Evolutionary conservation across 2,113 vertebrate genomes (phyloP).

Genomic region (Pipra filicauda): DNA sequence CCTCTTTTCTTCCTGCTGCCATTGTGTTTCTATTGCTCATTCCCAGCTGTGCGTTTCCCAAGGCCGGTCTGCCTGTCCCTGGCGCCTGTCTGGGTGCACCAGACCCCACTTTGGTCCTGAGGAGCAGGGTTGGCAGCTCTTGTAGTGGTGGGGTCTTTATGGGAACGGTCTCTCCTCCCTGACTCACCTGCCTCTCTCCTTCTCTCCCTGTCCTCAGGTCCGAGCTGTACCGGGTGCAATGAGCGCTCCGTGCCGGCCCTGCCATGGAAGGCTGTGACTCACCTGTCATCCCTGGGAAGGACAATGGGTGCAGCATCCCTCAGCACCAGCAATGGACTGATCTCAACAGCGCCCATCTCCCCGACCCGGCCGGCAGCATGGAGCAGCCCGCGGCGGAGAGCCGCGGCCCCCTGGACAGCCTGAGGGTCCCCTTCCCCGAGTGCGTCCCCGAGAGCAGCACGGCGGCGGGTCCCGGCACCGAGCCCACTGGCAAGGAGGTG

Average conservation of each 20-base stretch:
- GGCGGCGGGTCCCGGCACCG: conserved; percentile 52
- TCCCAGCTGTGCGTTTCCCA: accelerated
- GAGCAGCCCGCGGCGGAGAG: conserved; percentile 78
- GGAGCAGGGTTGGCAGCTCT: accelerated
- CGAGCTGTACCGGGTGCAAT: conserved; percentile 94
- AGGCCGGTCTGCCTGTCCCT: background rate
- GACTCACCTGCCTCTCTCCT: conserved; percentile 15
- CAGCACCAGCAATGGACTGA: conserved; percentile 98
- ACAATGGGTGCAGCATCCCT: conserved; percentile 94
- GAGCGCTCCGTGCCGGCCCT: conserved; percentile 96
- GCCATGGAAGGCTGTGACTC: conserved; percentile 99
- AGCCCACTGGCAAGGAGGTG: conserved; percentile 75
- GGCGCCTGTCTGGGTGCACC: accelerated
- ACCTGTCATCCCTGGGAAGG: conserved; percentile 97
- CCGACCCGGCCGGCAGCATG: conserved; percentile 86
- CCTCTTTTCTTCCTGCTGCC: background rate
- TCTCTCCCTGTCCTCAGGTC: conserved; percentile 68
- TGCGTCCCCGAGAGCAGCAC: conserved; percentile 63
- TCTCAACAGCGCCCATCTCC: conserved; percentile 90
- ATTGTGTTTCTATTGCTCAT: accelerated
- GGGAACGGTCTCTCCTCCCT: background rate
- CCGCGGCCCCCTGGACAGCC: conserved; percentile 77
- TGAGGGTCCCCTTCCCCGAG: conserved; percentile 78
- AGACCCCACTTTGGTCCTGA: accelerated
- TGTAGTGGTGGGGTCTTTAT: accelerated